Conservation (phyloP, 2,113 vertebrate species). For the Bos indicus region DNA sequence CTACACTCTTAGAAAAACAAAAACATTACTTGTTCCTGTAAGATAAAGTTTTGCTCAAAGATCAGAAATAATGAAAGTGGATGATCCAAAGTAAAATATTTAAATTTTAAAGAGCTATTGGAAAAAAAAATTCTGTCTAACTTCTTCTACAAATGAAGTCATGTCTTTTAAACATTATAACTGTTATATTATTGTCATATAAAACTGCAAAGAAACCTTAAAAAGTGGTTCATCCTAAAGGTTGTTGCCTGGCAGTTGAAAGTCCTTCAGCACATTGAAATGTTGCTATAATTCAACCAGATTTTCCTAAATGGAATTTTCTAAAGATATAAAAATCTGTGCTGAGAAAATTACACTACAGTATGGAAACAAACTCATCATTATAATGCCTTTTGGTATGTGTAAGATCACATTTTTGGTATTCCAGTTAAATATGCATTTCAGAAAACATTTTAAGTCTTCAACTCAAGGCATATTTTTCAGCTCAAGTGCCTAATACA, state of each 20-base stretch:
- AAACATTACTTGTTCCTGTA: background rate
- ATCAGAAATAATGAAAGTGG: slow-evolving; percentile 22
- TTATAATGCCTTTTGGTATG: background rate
- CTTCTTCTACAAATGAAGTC: background rate
- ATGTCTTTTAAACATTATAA: slow-evolving; percentile 14
- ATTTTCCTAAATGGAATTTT: slow-evolving; percentile 45
- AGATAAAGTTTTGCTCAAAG: slow-evolving; percentile 32
- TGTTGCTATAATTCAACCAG: slow-evolving; percentile 35
- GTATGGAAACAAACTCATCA: background rate
- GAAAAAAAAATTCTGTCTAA: background rate
- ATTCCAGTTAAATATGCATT: slow-evolving; percentile 10
- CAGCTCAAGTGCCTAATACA: background rate
- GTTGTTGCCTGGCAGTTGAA: background rate
- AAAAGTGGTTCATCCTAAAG: slow-evolving; percentile 29
- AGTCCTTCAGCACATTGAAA: slow-evolving; percentile 10
- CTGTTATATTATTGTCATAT: background rate
- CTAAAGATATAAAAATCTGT: slow-evolving; percentile 7
- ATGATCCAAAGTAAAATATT: background rate
- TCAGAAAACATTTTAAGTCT: slow-evolving; percentile 16
- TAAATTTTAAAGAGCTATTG: background rate
- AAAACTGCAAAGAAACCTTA: slow-evolving; percentile 36
- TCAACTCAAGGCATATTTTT: slow-evolving; percentile 10
- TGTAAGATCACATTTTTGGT: background rate
- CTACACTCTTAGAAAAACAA: background rate
- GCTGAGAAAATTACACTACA: slow-evolving; percentile 36